Percentiles rank a stretch among this genome's conserved stretches.
Conservation (phyloP, 53 echinoderm and acorn worm genomes). For the Astropecten irregularis region DNA sequence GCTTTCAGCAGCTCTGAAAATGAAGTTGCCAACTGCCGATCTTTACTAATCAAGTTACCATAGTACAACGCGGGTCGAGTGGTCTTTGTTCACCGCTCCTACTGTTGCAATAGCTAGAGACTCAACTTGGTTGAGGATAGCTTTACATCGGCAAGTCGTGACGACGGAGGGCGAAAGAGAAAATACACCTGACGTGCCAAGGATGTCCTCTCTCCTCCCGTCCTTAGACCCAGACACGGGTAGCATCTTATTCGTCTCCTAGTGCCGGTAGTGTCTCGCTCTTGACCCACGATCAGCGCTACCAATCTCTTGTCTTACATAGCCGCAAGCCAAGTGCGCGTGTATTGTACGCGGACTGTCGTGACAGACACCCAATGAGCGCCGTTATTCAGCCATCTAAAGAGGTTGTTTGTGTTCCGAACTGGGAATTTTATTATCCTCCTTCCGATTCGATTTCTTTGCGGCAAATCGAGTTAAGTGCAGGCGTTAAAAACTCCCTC, state of each 20-base stretch:
- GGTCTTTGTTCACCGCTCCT: slow-evolving; percentile 45
- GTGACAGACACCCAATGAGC: slow-evolving; percentile 42
- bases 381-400: slow-evolving; percentile 46
- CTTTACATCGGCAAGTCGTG: no score
- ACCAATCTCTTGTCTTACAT: slow-evolving; percentile 14
- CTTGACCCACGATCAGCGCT: slow-evolving; percentile 38
- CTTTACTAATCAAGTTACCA: slow-evolving; percentile 59
- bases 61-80: slow-evolving; percentile 48
- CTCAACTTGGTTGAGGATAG: slow-evolving; percentile 18
- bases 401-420: slow-evolving; percentile 48
- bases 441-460: slow-evolving; percentile 61
- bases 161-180: background rate
- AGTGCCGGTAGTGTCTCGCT: background rate
- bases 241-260: slow-evolving; percentile 4
- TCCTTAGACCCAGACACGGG: background rate
- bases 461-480: slow-evolving; percentile 65
- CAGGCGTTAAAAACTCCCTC: slow-evolving; percentile 41
- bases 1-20: slow-evolving; percentile 13
- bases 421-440: slow-evolving; percentile 49
- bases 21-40: slow-evolving; percentile 36
- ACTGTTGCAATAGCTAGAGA: slow-evolving; percentile 43
- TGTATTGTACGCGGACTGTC: slow-evolving; percentile 15
- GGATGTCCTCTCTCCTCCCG: background rate
- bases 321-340: slow-evolving; percentile 1
- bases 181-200: slow-evolving; percentile 45